Conservation (phyloP, 2,797 vertebrate species). For the Sternarchorhynchus goeldii region DNA sequence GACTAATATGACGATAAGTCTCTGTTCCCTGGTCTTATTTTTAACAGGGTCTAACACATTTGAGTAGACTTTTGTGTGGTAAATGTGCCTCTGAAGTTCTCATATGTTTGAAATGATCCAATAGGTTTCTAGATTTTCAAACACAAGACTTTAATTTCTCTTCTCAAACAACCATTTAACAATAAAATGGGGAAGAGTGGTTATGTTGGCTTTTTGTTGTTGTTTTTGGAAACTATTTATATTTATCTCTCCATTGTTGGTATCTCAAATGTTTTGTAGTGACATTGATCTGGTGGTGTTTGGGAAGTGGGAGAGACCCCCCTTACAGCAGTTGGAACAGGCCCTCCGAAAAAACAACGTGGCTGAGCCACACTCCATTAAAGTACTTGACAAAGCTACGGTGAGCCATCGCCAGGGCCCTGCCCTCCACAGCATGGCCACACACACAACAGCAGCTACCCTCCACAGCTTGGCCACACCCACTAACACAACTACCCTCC, state of each 20-base stretch:
- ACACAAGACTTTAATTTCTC: too few species aligned
- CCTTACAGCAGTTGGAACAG: constrained; percentile 91
- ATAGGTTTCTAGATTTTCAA: too few species aligned
- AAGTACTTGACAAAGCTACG: constrained; percentile 98
- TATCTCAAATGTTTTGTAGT: constrained; percentile 64
- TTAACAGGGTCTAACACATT: too few species aligned
- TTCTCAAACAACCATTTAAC: too few species aligned
- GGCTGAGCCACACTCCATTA: constrained; percentile 93
- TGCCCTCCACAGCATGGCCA: background rate
- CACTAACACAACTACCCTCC: background rate
- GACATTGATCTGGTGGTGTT: constrained; percentile 99
- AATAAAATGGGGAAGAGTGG: background rate
- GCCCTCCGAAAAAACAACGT: constrained; percentile 92
- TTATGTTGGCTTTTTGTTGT: background rate
- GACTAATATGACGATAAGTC: too few species aligned
- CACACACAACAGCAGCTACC: background rate
- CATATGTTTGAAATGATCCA: too few species aligned
- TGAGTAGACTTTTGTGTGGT: too few species aligned
- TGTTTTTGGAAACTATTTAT: background rate
- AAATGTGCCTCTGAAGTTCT: too few species aligned
- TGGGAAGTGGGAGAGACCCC: constrained; percentile 95
- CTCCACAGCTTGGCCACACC: background rate
- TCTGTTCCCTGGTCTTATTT: too few species aligned
- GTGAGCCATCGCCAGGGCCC: constrained; percentile 72
- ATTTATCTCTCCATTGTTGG: background rate